Evolutionary conservation across 1,140 invertebrate genomes (phyloP), one percentile per base, ranked within the genome.

Genomic region (Tetramorium parvispinum): DNA sequence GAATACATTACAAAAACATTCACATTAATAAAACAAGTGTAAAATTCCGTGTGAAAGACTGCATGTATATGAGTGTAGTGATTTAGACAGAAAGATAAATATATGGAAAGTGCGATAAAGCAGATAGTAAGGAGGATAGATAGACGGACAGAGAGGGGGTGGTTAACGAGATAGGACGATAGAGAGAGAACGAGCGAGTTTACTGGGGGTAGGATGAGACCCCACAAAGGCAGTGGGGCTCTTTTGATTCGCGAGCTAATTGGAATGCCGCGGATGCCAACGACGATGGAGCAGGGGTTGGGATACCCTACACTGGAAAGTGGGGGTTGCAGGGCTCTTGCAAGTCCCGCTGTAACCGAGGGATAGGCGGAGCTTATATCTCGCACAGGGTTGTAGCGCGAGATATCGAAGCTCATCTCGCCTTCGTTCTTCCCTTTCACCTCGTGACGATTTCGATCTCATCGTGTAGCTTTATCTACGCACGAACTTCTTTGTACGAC

Each of bases 191-290:
- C 88, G 91, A 86, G 88, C 92, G 85, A 91, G 87, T 89, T 88
- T 87, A 73, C 49, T 51, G 78, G 68, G 76, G 89, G 82, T 88
- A 88, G 93, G 91, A 88, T 93, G 92, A 94, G 91, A 94, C 92
- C 93, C 93, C 94, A 95, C 94, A 95, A 95, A 95, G 94, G 94
- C 94, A 94, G 91, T 94, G 93, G 92, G 94, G 94, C 94, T 95
- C 94, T 94, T 95, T 95, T 95, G 94, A 95, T 95, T 95, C 94
- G 94, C 94, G 93, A 94, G 94, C 94, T 94, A 94, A 95, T 95
- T 95, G 94, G 94, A 95, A 95, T 95, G 94, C 94, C 94, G 92
- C 92, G 93, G 94, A 95, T 95, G 94, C 94, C 94, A 94, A 93
- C 94, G 93, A 92, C 93, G 93, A 93, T 94, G 92, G 90, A 92